Evolutionary conservation across 2,797 vertebrate species (phyloP), one percentile per base, ranked within the genome.

Genomic region (Oreonectes daqikongensis): DNA sequence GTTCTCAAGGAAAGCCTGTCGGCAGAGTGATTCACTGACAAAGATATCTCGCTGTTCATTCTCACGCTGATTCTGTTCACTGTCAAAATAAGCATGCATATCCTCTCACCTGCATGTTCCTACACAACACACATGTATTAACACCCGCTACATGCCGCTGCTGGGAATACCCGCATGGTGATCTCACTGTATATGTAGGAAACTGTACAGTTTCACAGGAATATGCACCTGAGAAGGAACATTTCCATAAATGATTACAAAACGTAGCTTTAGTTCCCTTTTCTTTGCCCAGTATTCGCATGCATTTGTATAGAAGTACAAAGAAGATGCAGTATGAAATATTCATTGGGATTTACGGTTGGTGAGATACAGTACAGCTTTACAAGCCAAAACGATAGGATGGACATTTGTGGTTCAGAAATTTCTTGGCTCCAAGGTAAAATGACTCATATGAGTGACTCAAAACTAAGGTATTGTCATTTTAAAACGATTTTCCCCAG

Each of bases 1-100:
- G 68, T 79, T 72, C 35, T 70, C 79, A 78, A 69, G 30, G 32
- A 79, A 76, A 61, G 72, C 67, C 75, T 77, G 78, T 72, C 35
- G 78, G 73, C 69, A 44, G 38, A 28, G 67, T 83, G 72, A 79
- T 69, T 81, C 75, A 77, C 67, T 11, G 61, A 40, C 74, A 81
- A 18, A 1, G 59, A 79, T 48, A 24, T 35, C 52, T 57, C 11
- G 28, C 44, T 40, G 20, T 46, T 69, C 24, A 30, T 81, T 84
- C 80, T 69, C 80, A 82, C 67, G 61, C 59, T 52, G 42, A 32
- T 65, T 32, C 61, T 67, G 28, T 32, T 60, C 46, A 20, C 24
- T 40, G 57, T 60, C 24, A 59, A 42, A 61, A 24, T 61, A 50
- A 38, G 48, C 18, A 44, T 52, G 42, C 40, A 40, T 40, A 70